Base-by-base conservation (phyloP, 1,140 invertebrate species). In the Mycetomoellerius zeteki region DNA sequence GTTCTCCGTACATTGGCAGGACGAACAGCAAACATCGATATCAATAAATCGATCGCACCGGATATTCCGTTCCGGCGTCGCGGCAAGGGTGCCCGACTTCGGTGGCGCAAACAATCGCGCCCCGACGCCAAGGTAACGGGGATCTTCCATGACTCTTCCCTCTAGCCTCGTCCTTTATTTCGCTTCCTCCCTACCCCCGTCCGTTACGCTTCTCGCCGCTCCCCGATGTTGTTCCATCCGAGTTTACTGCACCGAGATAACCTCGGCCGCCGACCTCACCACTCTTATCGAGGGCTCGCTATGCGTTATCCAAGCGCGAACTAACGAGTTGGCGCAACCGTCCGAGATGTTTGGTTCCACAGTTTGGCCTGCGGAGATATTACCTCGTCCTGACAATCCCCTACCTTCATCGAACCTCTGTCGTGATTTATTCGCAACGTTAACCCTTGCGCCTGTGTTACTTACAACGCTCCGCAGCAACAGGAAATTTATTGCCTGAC, bases 211-310 rank as follows among this genome's bases (percentile, higher is more conserved):
- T 69, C 62, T 56, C 60, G 21, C 30, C 21, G 24, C 16, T 77
- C 64, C 62, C 58, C 87, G 75, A 91, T 93, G 91, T 93, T 93
- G 92, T 93, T 93, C 89, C 88, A 86, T 89, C 24, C 86, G 87
- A 93, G 93, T 94, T 94, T 94, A 94, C 92, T 94, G 92, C 92
- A 88, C 78, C 60, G 88, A 93, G 93, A 94, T 94, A 94, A 94
- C 92, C 92, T 56, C 81, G 52, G 65, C 75, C 75, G 30, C 72
- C 89, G 89, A 92, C 91, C 92, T 89, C 87, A 73, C 88, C 87
- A 85, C 91, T 93, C 92, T 94, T 94, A 93, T 93, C 92, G 86
- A 91, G 86, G 76, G 85, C 86, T 91, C 88, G 90, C 91, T 93
- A 89, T 89, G 89, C 91, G 88, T 90, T 90, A 88, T 86, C 91